phyloP scores from a whole-genome alignment of 1,140 invertebrate species.

The Neelides sp. region DNA sequence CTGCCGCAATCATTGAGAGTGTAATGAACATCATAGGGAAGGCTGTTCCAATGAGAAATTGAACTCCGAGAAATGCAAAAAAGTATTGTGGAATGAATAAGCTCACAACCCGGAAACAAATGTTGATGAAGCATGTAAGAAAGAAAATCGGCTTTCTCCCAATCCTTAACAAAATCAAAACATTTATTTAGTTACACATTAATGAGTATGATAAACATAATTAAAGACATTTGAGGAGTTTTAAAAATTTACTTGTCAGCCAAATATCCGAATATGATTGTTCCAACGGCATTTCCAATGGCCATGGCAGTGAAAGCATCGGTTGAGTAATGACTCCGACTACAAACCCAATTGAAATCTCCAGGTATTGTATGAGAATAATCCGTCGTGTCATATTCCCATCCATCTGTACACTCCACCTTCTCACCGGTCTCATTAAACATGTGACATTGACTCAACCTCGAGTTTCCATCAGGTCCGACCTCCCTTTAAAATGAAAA shows the following conservation, averaged over 20 bases:
- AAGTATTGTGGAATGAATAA: constrained; percentile 15
- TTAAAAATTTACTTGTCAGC: constrained; percentile 21
- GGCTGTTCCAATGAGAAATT: constrained; percentile 27
- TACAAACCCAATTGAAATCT: constrained; percentile 27
- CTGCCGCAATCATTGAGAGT: constrained; percentile 26
- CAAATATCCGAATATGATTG: constrained; percentile 22
- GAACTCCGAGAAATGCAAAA: constrained; percentile 9
- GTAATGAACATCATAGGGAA: constrained; percentile 28
- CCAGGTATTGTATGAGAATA: constrained; percentile 18
- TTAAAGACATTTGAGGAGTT: no score
- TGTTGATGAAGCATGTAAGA: constrained; percentile 19
- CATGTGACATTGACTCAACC: constrained; percentile 22
- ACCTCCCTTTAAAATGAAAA: constrained; percentile 8
- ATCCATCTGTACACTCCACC: constrained; percentile 17
- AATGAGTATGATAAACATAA: no score
- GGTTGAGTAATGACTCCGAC: constrained; percentile 16
- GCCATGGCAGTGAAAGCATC: constrained; percentile 18
- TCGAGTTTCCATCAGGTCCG: constrained; percentile 11
- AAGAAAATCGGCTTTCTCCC: constrained; percentile 29
- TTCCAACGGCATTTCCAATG: constrained; percentile 24
- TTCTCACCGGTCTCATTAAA: constrained; percentile 4
- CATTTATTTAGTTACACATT: no score
- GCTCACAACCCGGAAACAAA: constrained; percentile 22
- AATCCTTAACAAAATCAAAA: constrained; percentile 14
- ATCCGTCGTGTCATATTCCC: constrained; percentile 23